A percentile compares a stretch with the other conserved stretches of the same genome.
Conservation (phyloP, 1,140 invertebrate species). For the Reticulitermes speratus region DNA sequence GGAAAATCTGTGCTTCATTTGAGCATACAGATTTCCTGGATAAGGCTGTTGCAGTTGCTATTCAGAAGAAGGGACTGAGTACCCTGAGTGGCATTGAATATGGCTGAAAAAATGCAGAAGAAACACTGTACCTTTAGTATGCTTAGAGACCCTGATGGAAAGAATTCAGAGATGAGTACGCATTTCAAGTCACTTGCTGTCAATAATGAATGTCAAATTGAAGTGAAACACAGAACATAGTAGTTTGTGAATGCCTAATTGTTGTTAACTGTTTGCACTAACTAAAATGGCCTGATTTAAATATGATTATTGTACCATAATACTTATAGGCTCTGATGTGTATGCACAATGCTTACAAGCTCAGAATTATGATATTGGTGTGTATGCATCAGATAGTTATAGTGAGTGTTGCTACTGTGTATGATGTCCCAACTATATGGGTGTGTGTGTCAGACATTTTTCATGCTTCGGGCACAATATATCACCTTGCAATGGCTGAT, state of each 20-base stretch:
- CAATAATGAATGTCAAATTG: neutral
- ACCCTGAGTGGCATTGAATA: slow-evolving; percentile 41
- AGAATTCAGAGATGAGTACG: neutral
- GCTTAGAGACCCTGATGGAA: neutral
- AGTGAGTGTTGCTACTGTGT: neutral
- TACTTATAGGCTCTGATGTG: neutral
- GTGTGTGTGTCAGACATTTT: neutral
- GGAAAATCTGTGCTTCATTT: slow-evolving; percentile 40
- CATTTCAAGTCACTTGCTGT: neutral
- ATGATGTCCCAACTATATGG: neutral
- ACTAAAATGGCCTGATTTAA: neutral
- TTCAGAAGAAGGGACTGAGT: slow-evolving; percentile 67
- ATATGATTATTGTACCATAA: neutral
- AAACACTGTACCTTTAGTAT: neutral
- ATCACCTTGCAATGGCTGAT: no score
- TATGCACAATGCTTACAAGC: neutral
- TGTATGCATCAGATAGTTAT: neutral
- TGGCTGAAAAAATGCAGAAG: slow-evolving; percentile 1
- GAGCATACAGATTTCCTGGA: slow-evolving; percentile 60
- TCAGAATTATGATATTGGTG: neutral
- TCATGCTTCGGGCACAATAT: no score
- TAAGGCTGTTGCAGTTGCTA: slow-evolving; percentile 65
- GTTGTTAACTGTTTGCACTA: neutral
- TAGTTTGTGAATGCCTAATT: slow-evolving; percentile 5
- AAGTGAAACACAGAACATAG: neutral